phyloP scores from a whole-genome alignment of 2,113 vertebrate species.

The Rattus rattus region DNA sequence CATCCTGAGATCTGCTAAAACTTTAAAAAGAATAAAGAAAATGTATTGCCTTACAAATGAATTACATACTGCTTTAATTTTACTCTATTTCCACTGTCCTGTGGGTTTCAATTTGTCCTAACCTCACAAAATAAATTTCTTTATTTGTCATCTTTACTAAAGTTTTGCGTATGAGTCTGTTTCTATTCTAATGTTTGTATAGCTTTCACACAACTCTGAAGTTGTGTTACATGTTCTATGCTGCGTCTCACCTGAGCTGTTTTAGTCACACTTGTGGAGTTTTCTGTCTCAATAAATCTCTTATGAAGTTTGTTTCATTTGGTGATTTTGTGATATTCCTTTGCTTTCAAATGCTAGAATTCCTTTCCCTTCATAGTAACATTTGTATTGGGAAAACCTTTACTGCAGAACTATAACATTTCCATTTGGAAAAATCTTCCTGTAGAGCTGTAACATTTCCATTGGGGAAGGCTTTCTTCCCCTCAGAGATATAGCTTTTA shows the following conservation, averaged over 20 bases:
- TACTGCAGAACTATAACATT: neutral
- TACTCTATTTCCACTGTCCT: accelerated
- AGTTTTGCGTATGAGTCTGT: neutral
- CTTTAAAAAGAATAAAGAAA: neutral
- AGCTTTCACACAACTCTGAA: neutral
- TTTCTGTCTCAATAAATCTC: neutral
- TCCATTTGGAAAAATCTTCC: too few species aligned
- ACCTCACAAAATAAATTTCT: neutral
- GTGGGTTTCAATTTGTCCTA: neutral
- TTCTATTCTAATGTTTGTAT: neutral
- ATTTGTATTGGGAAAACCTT: neutral
- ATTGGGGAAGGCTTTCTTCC: too few species aligned
- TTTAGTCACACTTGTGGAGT: too few species aligned
- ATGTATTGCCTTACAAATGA: neutral
- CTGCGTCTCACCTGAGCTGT: too few species aligned
- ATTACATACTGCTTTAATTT: neutral
- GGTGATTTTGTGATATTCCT: neutral
- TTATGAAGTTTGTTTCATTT: neutral
- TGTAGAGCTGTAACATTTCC: neutral
- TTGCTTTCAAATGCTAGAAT: neutral
- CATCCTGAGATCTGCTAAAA: neutral
- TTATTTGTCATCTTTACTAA: neutral
- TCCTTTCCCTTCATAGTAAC: neutral
- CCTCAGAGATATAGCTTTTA: neutral
- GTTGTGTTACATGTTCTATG: neutral